phyloP scores from a whole-genome alignment of 1,140 invertebrate genomes.

The Leguminivora glycinivorella region DNA sequence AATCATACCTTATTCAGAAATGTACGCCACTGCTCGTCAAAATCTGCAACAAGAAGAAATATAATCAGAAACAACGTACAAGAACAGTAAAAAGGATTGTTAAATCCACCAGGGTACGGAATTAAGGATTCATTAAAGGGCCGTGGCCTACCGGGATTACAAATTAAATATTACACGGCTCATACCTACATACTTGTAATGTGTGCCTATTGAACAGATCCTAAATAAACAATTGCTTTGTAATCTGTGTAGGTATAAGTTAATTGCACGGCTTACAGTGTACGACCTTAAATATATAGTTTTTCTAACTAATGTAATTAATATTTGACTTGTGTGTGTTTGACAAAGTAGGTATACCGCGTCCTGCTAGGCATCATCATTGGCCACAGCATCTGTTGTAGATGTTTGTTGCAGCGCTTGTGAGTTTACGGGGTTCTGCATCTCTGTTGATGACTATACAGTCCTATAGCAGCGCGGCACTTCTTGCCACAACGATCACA shows the following conservation, averaged over 20 bases:
- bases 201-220: neutral
- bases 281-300: too few relatives aligned
- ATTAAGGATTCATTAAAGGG: conserved; percentile 25
- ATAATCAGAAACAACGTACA: neutral
- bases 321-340: too few relatives aligned
- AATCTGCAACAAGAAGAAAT: conserved; percentile 13
- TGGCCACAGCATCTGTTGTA: too few relatives aligned
- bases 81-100: conserved; percentile 11
- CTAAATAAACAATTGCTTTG: conserved; percentile 18
- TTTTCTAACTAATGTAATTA: too few relatives aligned
- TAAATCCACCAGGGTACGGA: neutral
- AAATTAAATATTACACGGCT: conserved; percentile 24
- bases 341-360: too few relatives aligned
- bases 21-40: neutral
- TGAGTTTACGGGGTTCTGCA: too few relatives aligned
- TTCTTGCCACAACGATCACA: too few relatives aligned
- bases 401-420: too few relatives aligned
- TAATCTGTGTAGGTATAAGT: too few relatives aligned
- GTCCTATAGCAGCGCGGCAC: too few relatives aligned
- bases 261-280: neutral
- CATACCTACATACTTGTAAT: neutral
- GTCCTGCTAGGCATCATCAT: too few relatives aligned
- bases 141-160: neutral
- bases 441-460: too few relatives aligned
- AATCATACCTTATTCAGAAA: neutral